Conservation (phyloP, 2,797 vertebrate species). For the Menidia menidia region DNA sequence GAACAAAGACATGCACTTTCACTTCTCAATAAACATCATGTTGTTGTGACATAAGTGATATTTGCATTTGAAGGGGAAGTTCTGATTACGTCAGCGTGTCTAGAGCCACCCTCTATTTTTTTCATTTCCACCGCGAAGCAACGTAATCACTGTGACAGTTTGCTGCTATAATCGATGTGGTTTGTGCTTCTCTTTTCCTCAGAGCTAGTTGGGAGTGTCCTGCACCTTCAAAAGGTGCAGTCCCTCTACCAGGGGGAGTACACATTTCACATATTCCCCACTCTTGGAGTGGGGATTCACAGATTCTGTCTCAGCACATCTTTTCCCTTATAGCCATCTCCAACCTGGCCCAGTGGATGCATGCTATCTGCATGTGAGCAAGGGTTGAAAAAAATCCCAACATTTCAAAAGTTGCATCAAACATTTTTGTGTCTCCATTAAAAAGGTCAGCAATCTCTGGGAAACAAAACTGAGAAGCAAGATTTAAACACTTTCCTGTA, state of each 20-base stretch:
- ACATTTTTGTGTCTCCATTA: constrained; percentile 11
- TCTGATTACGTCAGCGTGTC: constrained; percentile 7
- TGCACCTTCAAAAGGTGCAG: constrained; percentile 47
- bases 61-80: constrained; percentile 57
- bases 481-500: constrained; percentile 37
- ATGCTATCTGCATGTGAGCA: constrained; percentile 23
- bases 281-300: constrained; percentile 52
- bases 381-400: constrained; percentile 44
- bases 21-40: constrained; percentile 65
- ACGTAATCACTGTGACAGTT: constrained; percentile 15
- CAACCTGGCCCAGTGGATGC: constrained; percentile 28
- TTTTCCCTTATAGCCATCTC: constrained; percentile 22
- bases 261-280: constrained; percentile 26
- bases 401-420: constrained; percentile 20
- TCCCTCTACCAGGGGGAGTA: constrained; percentile 47
- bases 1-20: constrained; percentile 57
- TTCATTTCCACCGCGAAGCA: constrained; percentile 29
- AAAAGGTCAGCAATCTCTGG: constrained; percentile 49
- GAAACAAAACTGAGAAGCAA: constrained; percentile 49
- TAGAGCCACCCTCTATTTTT: constrained; percentile 27
- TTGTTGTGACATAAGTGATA: constrained; percentile 50
- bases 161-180: constrained; percentile 22
- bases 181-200: constrained; percentile 64
- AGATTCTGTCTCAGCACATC: constrained; percentile 40
- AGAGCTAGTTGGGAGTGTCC: constrained; percentile 44